Conservation (phyloP, 1,140 invertebrate genomes). For the Himalopsyche phryganea region DNA sequence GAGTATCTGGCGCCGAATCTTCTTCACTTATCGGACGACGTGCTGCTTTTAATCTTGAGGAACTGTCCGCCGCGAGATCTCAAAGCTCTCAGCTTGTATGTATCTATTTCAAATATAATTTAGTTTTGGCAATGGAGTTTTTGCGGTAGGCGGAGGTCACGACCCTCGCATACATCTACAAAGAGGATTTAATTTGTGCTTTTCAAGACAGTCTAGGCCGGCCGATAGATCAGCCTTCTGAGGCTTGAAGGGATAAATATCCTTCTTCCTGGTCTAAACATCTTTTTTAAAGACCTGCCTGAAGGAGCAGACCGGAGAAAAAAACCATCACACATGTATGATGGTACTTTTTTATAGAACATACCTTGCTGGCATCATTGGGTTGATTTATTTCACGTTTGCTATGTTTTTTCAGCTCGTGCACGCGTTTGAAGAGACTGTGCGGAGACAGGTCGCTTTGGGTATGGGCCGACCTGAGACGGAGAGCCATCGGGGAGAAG, state of each 20-base stretch:
- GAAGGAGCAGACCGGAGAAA: too few relatives aligned
- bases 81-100: constrained; percentile 48
- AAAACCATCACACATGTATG: too few relatives aligned
- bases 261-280: too few relatives aligned
- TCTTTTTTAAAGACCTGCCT: too few relatives aligned
- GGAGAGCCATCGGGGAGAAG: constrained; percentile 22
- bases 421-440: constrained; percentile 38
- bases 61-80: constrained; percentile 39
- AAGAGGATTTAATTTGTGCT: not conserved
- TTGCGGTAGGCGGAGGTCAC: too few relatives aligned
- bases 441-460: constrained; percentile 42
- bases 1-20: constrained; percentile 25
- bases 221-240: too few relatives aligned
- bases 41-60: constrained; percentile 43
- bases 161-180: not conserved
- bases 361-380: too few relatives aligned
- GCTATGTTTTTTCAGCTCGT: constrained; percentile 40
- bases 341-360: not conserved
- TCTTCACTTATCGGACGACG: constrained; percentile 47
- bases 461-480: constrained; percentile 39
- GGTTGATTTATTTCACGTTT: too few relatives aligned
- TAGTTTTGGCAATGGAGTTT: not conserved
- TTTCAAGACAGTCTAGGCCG: not conserved
- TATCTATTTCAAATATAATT: too few relatives aligned
- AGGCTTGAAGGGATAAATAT: too few relatives aligned